These are phyloP conservation scores for Leptobrachium leishanense DNA, from an alignment of 2,113 vertebrate species.

Conservation along the genomic window DNA sequence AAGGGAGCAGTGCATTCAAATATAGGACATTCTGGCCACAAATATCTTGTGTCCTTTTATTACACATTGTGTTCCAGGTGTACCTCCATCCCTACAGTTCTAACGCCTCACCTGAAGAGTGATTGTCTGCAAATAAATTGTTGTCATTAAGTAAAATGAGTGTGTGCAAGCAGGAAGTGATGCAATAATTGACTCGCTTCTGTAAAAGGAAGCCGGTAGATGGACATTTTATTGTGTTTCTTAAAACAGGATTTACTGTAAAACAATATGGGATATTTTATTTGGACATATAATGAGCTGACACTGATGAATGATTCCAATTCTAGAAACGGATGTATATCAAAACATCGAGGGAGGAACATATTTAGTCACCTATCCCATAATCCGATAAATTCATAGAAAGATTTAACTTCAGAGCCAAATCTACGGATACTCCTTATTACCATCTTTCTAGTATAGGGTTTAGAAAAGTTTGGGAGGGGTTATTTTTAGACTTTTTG, in stretches of 20 bases:
- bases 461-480: too few relatives aligned
- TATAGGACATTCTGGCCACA: slow-evolving; percentile 4
- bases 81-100: neutral
- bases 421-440: neutral
- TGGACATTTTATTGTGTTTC: neutral
- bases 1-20: neutral
- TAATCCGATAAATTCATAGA: slow-evolving; percentile 5
- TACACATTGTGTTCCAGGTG: slow-evolving; percentile 2
- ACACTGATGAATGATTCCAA: neutral
- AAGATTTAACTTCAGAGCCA: neutral
- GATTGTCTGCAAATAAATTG: neutral
- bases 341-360: neutral
- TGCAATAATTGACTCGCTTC: too few relatives aligned
- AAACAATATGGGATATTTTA: neutral
- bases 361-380: slow-evolving; percentile 3
- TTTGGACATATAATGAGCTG: neutral
- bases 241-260: neutral
- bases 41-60: neutral
- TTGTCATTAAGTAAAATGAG: neutral
- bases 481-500: neutral
- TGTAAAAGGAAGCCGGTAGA: neutral
- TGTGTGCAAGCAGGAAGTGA: neutral
- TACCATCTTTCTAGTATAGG: too few relatives aligned
- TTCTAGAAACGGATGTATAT: neutral
- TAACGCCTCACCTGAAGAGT: neutral